Evolutionary conservation across 1,140 invertebrate genomes (phyloP).

Genomic region (Drosophila orosa): DNA sequence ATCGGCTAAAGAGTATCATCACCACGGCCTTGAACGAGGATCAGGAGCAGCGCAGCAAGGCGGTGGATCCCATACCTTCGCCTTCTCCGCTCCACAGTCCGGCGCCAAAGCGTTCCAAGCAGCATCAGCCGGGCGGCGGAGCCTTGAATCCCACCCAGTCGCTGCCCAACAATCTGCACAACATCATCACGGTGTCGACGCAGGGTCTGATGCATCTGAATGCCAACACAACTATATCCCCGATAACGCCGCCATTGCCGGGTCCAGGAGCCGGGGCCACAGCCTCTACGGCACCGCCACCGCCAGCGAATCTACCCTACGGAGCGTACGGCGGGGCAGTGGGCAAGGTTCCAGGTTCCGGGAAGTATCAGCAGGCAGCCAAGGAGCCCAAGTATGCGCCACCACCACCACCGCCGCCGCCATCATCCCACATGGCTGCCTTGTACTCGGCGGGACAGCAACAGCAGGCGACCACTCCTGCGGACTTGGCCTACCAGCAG

Average conservation of each 20-base stretch:
- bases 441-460: constrained; percentile 49
- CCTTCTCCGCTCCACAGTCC: constrained; percentile 63
- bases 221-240: constrained; percentile 79
- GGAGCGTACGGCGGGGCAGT: constrained; percentile 43
- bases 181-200: constrained; percentile 80
- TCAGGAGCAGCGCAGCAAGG: constrained; percentile 86
- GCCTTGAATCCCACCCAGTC: constrained; percentile 26
- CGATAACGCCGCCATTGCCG: constrained; percentile 81
- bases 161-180: constrained; percentile 64
- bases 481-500: constrained; percentile 70
- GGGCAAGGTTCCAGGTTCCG: constrained; percentile 20
- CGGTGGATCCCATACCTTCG: constrained; percentile 41
- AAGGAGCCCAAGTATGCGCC: constrained; percentile 66
- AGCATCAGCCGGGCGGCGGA: constrained; percentile 44
- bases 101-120: constrained; percentile 72
- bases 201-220: constrained; percentile 81
- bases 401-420: constrained; percentile 69
- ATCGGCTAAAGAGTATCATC: constrained; percentile 96
- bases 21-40: constrained; percentile 95
- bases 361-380: constrained; percentile 45
- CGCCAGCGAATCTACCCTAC: constrained; percentile 70
- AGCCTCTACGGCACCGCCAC: constrained; percentile 81
- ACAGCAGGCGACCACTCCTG: constrained; percentile 12
- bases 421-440: constrained; percentile 58
- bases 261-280: constrained; percentile 66